Conservation (phyloP, 2,113 vertebrate genomes). For the Malaclemys terrapin region DNA sequence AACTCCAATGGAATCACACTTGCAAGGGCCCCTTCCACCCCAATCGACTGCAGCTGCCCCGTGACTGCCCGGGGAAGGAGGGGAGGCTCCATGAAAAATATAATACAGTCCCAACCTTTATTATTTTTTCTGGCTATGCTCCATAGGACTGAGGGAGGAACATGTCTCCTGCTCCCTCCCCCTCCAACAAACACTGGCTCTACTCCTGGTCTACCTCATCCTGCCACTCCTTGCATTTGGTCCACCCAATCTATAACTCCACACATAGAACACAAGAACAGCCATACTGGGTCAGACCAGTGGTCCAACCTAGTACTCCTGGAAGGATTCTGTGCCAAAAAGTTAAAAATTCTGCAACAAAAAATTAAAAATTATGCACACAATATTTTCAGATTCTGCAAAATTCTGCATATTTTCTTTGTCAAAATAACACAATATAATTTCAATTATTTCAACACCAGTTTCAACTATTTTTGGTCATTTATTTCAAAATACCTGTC, state of each 20-base stretch:
- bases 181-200: constrained; percentile 44
- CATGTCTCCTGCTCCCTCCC: constrained; percentile 54
- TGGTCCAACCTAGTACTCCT: neutral
- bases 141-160: constrained; percentile 20
- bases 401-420: too few species aligned
- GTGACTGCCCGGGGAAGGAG: constrained; percentile 26
- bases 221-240: neutral
- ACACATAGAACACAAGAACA: neutral
- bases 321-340: too few species aligned
- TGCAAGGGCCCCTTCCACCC: constrained; percentile 39
- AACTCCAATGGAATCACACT: constrained; percentile 38
- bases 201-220: neutral
- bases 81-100: constrained; percentile 54
- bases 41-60: constrained; percentile 37
- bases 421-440: too few species aligned
- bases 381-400: too few species aligned
- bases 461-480: too few species aligned
- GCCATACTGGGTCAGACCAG: neutral
- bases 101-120: constrained; percentile 36
- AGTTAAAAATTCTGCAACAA: too few species aligned
- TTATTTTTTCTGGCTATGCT: constrained; percentile 55
- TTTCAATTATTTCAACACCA: too few species aligned
- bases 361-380: too few species aligned
- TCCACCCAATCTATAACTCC: constrained; percentile 50
- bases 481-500: too few species aligned